Evolutionary conservation across 2,888 invertebrate genomes (phyloP).

Genomic region (Crioceris asparagi): DNA sequence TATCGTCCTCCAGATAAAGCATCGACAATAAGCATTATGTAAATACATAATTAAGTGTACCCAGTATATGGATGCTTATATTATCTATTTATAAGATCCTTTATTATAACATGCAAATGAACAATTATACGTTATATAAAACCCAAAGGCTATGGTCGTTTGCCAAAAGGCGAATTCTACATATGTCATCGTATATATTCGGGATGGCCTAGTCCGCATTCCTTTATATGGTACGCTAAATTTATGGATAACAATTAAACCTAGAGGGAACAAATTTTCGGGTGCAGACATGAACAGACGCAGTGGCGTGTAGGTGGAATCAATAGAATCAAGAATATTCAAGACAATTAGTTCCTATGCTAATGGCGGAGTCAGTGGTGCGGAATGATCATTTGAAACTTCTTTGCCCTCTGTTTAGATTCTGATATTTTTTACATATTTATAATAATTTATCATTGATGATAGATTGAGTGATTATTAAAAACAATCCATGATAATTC

Average conservation of each 20-base stretch:
- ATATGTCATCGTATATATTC: conserved; percentile 17
- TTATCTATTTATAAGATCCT: conserved; percentile 5
- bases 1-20: no score
- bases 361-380: no score
- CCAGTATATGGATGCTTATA: neutral
- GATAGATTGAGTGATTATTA: no score
- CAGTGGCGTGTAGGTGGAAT: conserved; percentile 1
- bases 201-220: conserved; percentile 14
- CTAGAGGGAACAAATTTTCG: conserved; percentile 14
- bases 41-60: no score
- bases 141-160: conserved; percentile 7
- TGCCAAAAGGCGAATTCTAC: conserved; percentile 16
- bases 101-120: conserved; percentile 14
- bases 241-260: conserved; percentile 17
- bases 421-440: no score
- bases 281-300: conserved; percentile 4
- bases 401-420: no score
- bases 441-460: no score
- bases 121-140: conserved; percentile 8
- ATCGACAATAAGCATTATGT: no score
- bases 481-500: no score
- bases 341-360: no score
- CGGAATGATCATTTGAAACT: no score
- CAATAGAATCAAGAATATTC: neutral
- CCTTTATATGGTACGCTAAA: conserved; percentile 11